Conservation (phyloP, 2,113 vertebrate species). For the Camelus bactrianus region DNA sequence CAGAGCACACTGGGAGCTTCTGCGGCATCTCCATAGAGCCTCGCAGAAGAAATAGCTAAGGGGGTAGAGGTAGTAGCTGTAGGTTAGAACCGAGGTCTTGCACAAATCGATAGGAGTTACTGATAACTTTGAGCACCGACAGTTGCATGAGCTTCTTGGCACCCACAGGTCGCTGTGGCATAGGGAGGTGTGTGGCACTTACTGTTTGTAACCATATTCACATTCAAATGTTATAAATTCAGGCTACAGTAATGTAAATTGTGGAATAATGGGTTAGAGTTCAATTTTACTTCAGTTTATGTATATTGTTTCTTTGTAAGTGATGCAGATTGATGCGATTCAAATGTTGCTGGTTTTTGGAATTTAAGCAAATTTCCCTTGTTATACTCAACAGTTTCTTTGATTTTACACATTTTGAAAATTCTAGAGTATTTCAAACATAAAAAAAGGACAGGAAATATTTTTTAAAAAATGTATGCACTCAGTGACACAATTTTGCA, state of each 20-base stretch:
- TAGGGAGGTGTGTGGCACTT: neutral
- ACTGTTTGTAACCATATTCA: neutral
- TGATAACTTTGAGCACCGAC: neutral
- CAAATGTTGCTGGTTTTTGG: neutral
- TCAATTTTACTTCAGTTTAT: neutral
- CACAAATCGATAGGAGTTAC: neutral
- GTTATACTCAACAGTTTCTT: neutral
- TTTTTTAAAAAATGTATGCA: neutral
- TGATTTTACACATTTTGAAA: constrained; percentile 8
- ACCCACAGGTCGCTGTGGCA: neutral
- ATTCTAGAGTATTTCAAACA: neutral
- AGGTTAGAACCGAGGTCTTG: neutral
- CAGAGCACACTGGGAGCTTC: neutral
- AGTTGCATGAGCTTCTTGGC: neutral
- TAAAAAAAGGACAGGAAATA: neutral
- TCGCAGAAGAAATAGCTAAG: neutral
- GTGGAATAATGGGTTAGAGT: neutral
- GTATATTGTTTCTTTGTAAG: neutral
- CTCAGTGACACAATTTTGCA: neutral
- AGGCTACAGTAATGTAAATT: neutral
- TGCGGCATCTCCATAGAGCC: neutral
- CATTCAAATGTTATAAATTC: neutral
- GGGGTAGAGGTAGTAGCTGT: neutral
- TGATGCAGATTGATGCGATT: neutral
- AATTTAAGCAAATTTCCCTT: neutral